Base-by-base conservation (phyloP, 2,113 vertebrate genomes). In the Calonectris borealis region DNA sequence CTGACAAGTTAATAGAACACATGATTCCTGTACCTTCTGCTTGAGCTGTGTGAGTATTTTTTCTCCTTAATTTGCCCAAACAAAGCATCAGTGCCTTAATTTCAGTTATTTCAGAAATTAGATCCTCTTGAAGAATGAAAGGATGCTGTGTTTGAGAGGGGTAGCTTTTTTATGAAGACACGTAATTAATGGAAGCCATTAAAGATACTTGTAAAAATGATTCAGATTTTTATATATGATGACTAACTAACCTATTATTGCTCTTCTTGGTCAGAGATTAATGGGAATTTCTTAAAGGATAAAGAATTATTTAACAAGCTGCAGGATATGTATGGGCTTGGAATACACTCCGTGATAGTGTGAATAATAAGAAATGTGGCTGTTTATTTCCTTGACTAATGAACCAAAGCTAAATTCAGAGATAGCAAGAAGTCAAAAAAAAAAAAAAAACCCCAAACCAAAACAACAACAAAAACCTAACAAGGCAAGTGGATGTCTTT, bases 171-270 rank as follows among this genome's bases (percentile, higher is more conserved):
- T 96, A 97, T 95, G 94, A 94, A 97, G 97, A 96, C 93, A 93
- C 2, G 36, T 96, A 97, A 97, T 96, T 97, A 98, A 98, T 94
- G 92, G 96, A 97, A 90, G 64, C 95, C 97, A 97, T 98, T 98
- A 98, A 96, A 98, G 95, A 97, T 94, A 97, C 97, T 97, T 98
- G 94, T 96, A 97, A 96, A 98, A 97, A 96, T 97, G 83, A 97
- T 96, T 98, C 97, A 95, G 96, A 98, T 98, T 98, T 97, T 94
- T 97, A 94, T 97, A 96, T 97, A 94, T 97, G 97, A 98, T 97
- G 98, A 97, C 97, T 98, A 97, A 97, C 96, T 98, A 98, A 98
- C 98, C 97, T 98, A 95, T 97, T 98, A 98, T 96, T 97, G 96
- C 96, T 97, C 93, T 92, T 97, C 97, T 97, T 96, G 96, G 96